These are phyloP conservation scores for Eristalis intricaria DNA, from an alignment of 2,888 invertebrate genomes.

Conservation along the genomic window DNA sequence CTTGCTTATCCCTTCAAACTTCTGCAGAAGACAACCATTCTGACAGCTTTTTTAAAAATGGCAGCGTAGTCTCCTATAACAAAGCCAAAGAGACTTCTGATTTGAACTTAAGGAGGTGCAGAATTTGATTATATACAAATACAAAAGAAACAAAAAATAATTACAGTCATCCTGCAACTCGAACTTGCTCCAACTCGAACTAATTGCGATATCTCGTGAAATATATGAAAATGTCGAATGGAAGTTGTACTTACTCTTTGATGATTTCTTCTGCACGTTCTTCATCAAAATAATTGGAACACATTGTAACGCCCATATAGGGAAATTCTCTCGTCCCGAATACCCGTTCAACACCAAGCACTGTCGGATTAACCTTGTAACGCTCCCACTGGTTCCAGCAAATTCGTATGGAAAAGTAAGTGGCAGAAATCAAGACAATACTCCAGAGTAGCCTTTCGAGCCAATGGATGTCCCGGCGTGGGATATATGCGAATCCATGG, in stretches of 20 bases:
- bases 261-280: constrained; percentile 76
- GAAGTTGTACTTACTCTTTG: constrained; percentile 73
- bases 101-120: too few species aligned
- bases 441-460: constrained; percentile 77
- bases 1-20: too few species aligned
- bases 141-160: too few species aligned
- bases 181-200: too few species aligned
- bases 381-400: constrained; percentile 79
- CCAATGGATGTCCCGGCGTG: constrained; percentile 76
- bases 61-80: too few species aligned
- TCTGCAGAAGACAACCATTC: too few species aligned
- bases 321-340: constrained; percentile 82
- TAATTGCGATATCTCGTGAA: too few species aligned
- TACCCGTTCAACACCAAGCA: constrained; percentile 82
- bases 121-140: too few species aligned
- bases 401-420: constrained; percentile 75
- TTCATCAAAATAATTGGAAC: constrained; percentile 80
- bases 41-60: too few species aligned
- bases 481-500: constrained; percentile 78
- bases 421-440: constrained; percentile 73
- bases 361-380: constrained; percentile 82
- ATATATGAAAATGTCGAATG: too few species aligned
- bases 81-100: too few species aligned
- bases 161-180: too few species aligned
- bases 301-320: constrained; percentile 82